These are phyloP conservation scores for Solenopsis fugax DNA, from an alignment of 1,140 invertebrate species.

Conservation along the genomic window DNA sequence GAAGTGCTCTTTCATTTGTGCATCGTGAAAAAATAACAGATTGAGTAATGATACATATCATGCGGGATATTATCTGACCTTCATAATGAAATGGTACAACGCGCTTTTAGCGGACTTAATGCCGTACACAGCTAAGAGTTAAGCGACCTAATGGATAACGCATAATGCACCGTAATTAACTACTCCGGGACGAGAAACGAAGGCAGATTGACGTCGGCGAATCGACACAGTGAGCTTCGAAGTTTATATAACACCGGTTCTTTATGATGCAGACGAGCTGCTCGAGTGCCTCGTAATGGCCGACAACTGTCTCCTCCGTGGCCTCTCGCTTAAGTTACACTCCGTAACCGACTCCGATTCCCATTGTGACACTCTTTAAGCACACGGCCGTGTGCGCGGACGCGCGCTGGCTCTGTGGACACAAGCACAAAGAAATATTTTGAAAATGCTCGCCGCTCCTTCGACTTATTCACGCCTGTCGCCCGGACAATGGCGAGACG, in stretches of 20 bases:
- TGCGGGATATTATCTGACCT: neutral
- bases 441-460: conserved; percentile 51
- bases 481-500: conserved; percentile 42
- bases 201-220: conserved; percentile 50
- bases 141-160: conserved; percentile 40
- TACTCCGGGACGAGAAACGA: conserved; percentile 31
- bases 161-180: conserved; percentile 52
- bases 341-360: conserved; percentile 55
- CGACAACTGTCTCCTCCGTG: conserved; percentile 51
- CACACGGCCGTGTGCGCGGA: neutral
- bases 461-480: conserved; percentile 58
- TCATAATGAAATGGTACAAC: conserved; percentile 41
- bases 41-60: conserved; percentile 24
- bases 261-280: conserved; percentile 58
- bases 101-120: conserved; percentile 48
- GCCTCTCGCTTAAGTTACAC: conserved; percentile 58
- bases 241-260: conserved; percentile 61
- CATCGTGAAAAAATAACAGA: neutral
- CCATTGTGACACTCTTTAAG: conserved; percentile 45
- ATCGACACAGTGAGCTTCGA: conserved; percentile 21
- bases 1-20: neutral
- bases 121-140: conserved; percentile 1
- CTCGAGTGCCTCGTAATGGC: conserved; percentile 51
- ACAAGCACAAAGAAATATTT: conserved; percentile 58
- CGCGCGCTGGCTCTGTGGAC: conserved; percentile 15